Percentiles rank a stretch among this genome's conserved stretches.
Evolutionary conservation across 2,113 vertebrate species (phyloP).

Genomic region (Nipponia nippon): DNA sequence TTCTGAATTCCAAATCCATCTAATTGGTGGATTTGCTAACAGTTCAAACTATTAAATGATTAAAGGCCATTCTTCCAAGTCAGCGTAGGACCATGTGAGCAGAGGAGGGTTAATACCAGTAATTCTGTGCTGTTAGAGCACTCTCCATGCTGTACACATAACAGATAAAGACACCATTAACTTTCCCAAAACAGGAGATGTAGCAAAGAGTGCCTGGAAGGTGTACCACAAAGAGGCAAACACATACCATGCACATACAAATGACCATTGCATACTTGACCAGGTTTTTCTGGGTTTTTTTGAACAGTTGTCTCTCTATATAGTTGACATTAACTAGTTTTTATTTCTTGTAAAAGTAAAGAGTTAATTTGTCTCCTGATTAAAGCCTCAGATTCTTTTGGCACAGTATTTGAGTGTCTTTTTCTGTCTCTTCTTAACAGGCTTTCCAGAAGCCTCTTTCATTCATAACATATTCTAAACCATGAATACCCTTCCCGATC

Average conservation of each 20-base stretch:
- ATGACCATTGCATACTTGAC: background rate
- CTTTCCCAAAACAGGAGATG: background rate
- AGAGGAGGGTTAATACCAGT: background rate
- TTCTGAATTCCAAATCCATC: background rate
- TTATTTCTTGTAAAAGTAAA: background rate
- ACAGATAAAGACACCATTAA: background rate
- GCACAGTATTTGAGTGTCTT: background rate
- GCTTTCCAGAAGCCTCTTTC: background rate
- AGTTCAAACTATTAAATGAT: background rate
- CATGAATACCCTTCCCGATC: background rate
- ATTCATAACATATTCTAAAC: background rate
- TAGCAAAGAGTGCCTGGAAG: background rate
- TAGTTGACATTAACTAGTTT: background rate
- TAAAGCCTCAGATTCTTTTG: background rate
- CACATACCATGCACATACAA: rapidly evolving
- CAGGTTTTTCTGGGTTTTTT: background rate
- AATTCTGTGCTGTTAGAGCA: background rate
- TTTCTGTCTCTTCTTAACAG: background rate
- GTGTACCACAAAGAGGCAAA: background rate
- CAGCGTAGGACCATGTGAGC: background rate
- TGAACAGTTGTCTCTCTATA: background rate
- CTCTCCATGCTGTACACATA: rapidly evolving
- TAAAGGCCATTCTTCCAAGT: background rate
- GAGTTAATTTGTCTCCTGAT: background rate
- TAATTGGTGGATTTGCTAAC: background rate